Evolutionary conservation across 2,797 vertebrate species (phyloP), one percentile per base, ranked within the genome.

Genomic region (Neomorphus geoffroyi): DNA sequence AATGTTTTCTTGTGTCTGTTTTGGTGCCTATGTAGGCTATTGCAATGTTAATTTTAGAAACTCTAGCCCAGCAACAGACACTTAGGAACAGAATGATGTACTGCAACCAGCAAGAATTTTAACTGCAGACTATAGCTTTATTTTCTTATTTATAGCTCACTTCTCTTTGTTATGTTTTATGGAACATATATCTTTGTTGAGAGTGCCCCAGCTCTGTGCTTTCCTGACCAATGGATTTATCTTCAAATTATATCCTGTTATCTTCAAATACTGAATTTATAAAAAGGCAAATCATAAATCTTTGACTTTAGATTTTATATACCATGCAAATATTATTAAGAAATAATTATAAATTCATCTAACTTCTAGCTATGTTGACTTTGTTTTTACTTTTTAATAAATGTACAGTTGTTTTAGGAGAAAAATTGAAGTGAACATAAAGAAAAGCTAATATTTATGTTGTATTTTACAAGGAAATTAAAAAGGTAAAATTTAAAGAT

Each of bases 21-120:
- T 88, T 82, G 66, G 48, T 91, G 79, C 77, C 66, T 93, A 22
- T 90, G 91, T 92, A 91, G 74, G 88, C 88, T 94, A 95, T 46
- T 82, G 73, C 86, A 80, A 28, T 75, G 92, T 94, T 96, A 95
- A 96, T 94, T 94, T 95, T 96, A 96, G 94, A 95, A 94, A 94
- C 70, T 39, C 91, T 28, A 96, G 81, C 94, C 91, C 88, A 82
- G 92, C 94, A 97, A 96, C 91, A 87, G 87, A 94, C 86, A 93
- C 86, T 92, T 86, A 92, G 84, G 73, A 95, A 73, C 66, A 88
- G 87, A 93, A 94, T 90, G 88, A 94, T 96, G 78, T 81, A 96
- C 72, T 95, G 91, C 58, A 79, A 89, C 84, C 74, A 78, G 66
- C 77, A 78, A 87, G 74, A 64, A 91, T 83, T 94, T 93, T 93